phyloP scores from a whole-genome alignment of 2,888 invertebrate species.

The Nephrocerus scutellatus region DNA sequence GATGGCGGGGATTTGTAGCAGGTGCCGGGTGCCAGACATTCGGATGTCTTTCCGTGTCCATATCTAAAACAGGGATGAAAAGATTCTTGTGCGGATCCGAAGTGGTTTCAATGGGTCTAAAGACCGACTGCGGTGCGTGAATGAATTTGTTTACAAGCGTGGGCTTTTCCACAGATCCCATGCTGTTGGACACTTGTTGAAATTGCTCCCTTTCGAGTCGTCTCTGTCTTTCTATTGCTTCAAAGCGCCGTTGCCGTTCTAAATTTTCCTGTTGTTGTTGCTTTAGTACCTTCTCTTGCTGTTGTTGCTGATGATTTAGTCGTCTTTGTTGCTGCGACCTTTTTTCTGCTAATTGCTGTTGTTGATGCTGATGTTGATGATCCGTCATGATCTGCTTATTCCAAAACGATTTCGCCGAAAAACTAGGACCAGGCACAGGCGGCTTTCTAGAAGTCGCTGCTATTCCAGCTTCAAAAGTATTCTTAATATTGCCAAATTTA shows the following conservation, averaged over 20 bases:
- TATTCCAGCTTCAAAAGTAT: constrained; percentile 60
- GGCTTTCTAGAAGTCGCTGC: constrained; percentile 38
- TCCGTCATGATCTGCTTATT: constrained; percentile 44
- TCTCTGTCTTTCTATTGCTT: constrained; percentile 32
- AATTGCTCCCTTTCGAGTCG: constrained; percentile 47
- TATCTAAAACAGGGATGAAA: constrained; percentile 37
- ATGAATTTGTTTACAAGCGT: constrained; percentile 62
- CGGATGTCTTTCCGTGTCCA: constrained; percentile 19
- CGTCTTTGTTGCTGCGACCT: constrained; percentile 13
- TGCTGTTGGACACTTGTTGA: constrained; percentile 7
- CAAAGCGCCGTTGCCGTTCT: constrained; percentile 19
- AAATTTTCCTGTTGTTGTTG: constrained; percentile 6
- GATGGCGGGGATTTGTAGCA: constrained; percentile 18
- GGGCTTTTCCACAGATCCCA: constrained; percentile 48
- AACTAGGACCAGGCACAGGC: constrained; percentile 44
- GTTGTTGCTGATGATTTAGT: constrained; percentile 16
- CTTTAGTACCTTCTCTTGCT: constrained; percentile 19
- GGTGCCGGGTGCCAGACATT: constrained; percentile 28
- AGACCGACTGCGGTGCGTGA: constrained; percentile 70
- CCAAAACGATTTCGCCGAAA: constrained; percentile 57
- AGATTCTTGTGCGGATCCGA: constrained; percentile 29
- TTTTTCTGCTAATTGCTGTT: constrained; percentile 12
- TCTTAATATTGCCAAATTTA: constrained; percentile 76
- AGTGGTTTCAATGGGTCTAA: constrained; percentile 52
- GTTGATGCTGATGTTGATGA: constrained; percentile 1